Percentiles rank a stretch among this genome's conserved stretches.
These are phyloP conservation scores for Podilymbus podiceps DNA, from an alignment of 2,113 vertebrate genomes.

Conservation along the genomic window DNA sequence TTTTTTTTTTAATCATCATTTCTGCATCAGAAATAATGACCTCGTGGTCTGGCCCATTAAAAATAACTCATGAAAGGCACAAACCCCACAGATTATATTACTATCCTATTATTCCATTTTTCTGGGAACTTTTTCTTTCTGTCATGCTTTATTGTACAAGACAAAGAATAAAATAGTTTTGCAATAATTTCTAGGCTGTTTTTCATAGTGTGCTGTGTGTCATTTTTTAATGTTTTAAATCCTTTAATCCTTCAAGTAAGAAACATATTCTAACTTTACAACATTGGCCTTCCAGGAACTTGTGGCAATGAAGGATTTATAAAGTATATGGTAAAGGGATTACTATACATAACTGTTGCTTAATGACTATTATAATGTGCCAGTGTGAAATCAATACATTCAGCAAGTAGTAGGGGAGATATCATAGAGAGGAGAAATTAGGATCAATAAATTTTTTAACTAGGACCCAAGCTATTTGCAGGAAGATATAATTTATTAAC, in stretches of 20 bases:
- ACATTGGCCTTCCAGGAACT: background rate
- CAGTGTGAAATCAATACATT: background rate
- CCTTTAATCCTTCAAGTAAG: conserved; percentile 28
- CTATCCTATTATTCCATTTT: background rate
- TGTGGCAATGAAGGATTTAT: background rate
- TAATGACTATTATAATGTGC: background rate
- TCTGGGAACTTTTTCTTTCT: background rate
- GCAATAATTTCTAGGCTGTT: background rate
- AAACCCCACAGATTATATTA: background rate
- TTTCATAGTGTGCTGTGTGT: background rate
- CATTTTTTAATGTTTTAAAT: background rate
- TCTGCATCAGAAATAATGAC: background rate
- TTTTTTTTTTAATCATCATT: background rate
- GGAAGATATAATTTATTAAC: background rate
- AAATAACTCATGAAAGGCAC: background rate
- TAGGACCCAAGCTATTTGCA: background rate
- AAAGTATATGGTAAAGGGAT: conserved; percentile 22
- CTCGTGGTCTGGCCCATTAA: background rate
- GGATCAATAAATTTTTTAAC: background rate
- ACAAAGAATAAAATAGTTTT: conserved; percentile 8
- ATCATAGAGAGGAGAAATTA: background rate
- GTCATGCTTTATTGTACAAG: background rate
- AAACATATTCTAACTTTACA: background rate
- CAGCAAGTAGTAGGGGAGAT: background rate
- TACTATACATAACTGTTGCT: background rate